phyloP scores from a whole-genome alignment of 2,888 invertebrate genomes.

The Chrysomela aeneicollis region DNA sequence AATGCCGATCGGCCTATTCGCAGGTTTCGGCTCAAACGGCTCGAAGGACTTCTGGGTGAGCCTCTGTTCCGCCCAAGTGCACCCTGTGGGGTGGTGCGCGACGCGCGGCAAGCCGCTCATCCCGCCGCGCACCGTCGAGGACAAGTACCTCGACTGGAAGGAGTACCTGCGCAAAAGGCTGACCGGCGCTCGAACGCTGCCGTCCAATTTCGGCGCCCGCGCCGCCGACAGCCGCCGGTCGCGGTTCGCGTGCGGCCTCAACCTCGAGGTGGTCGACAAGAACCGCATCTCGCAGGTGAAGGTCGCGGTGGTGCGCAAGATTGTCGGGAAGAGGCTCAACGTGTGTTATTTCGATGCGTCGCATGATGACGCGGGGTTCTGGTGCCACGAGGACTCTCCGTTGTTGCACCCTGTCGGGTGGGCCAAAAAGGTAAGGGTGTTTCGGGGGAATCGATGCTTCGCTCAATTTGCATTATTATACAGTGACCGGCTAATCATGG shows the following conservation, averaged over 20 bases:
- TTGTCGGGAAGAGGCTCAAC: conserved; percentile 90
- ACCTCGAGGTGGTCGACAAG: conserved; percentile 95
- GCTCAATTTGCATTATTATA: too few relatives aligned
- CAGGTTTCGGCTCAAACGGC: conserved; percentile 82
- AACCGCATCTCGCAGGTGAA: conserved; percentile 85
- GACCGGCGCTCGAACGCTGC: conserved; percentile 94
- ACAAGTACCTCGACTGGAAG: conserved; percentile 96
- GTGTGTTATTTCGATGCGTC: conserved; percentile 88
- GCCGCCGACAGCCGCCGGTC: conserved; percentile 85
- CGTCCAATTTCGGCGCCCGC: conserved; percentile 90
- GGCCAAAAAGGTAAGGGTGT: conserved; percentile 73
- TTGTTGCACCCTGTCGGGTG: conserved; percentile 97
- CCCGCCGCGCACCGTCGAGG: conserved; percentile 91
- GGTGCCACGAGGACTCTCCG: conserved; percentile 96
- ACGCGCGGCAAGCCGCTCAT: conserved; percentile 93
- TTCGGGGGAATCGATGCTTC: too few relatives aligned
- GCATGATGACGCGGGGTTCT: conserved; percentile 86
- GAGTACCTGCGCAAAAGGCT: conserved; percentile 90
- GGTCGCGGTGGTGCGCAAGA: conserved; percentile 88
- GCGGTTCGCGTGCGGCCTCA: conserved; percentile 81
- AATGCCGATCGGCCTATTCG: too few relatives aligned
- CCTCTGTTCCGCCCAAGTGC: conserved; percentile 91
- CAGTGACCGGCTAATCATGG: too few relatives aligned
- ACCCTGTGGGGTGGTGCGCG: conserved; percentile 98
- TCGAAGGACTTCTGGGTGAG: conserved; percentile 97